Percentiles rank a stretch among this genome's conserved stretches.
phyloP scores from a whole-genome alignment of 1,140 invertebrate genomes.

The Drosophila pectinifera region DNA sequence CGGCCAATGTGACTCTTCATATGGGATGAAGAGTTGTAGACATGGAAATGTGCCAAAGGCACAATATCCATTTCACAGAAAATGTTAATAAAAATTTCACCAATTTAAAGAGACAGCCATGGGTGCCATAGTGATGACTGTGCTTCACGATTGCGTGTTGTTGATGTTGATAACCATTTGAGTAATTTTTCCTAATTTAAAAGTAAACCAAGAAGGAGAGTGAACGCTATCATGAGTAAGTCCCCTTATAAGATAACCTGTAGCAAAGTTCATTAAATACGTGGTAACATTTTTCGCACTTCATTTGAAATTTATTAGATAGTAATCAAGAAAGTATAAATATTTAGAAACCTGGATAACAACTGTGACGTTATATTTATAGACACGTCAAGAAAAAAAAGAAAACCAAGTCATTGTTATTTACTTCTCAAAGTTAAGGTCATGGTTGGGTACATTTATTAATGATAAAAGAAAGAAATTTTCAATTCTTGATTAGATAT shows the following conservation, averaged over 20 bases:
- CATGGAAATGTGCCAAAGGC: neutral
- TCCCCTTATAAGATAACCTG: neutral
- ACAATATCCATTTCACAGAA: neutral
- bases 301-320: neutral
- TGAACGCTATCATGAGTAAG: neutral
- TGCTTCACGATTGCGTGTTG: conserved; percentile 1
- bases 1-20: conserved; percentile 11
- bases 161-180: neutral
- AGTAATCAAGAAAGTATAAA: neutral
- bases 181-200: neutral
- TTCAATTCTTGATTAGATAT: no score
- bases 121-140: conserved; percentile 6
- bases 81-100: neutral
- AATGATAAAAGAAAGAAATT: neutral
- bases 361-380: neutral
- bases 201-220: neutral
- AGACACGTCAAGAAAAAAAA: neutral
- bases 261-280: neutral
- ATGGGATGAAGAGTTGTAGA: neutral
- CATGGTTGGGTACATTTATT: neutral
- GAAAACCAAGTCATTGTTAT: no score
- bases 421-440: neutral
- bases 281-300: neutral
- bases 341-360: neutral
- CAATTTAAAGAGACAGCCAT: neutral